Conservation (phyloP, 2,797 vertebrate species). For the Catamblyrhynchus diadema region DNA sequence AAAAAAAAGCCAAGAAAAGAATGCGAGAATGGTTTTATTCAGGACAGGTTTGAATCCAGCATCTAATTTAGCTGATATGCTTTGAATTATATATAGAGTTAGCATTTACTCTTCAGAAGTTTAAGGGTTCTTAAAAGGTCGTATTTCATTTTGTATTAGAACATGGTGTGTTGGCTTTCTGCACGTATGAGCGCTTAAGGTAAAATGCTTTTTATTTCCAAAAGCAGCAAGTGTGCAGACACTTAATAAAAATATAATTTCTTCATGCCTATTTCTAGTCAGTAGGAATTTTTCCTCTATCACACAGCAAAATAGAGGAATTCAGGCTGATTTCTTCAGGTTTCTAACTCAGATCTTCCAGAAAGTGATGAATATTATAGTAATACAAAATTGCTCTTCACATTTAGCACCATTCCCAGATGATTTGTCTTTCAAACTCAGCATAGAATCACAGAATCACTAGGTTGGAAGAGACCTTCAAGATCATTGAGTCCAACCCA, state of each 20-base stretch:
- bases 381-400: background rate
- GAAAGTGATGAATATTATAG: background rate
- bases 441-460: background rate
- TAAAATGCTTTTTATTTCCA: constrained; percentile 27
- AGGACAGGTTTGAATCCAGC: background rate
- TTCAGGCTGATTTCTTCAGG: background rate
- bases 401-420: background rate
- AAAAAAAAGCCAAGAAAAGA: background rate
- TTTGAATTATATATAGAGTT: constrained; percentile 21
- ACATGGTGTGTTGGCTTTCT: background rate
- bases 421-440: background rate
- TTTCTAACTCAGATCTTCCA: background rate
- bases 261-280: background rate
- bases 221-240: background rate
- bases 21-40: background rate
- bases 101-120: constrained; percentile 30
- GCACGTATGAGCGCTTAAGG: background rate
- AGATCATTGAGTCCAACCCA: background rate
- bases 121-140: constrained; percentile 40
- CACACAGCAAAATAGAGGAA: background rate
- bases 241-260: background rate
- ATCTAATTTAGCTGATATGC: background rate
- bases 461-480: background rate
- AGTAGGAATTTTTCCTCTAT: background rate
- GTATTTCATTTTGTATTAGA: constrained; percentile 55